Percentiles rank a stretch among this genome's conserved stretches.
Evolutionary conservation across 1,140 invertebrate genomes (phyloP).

Genomic region (Drosophila takahashii): DNA sequence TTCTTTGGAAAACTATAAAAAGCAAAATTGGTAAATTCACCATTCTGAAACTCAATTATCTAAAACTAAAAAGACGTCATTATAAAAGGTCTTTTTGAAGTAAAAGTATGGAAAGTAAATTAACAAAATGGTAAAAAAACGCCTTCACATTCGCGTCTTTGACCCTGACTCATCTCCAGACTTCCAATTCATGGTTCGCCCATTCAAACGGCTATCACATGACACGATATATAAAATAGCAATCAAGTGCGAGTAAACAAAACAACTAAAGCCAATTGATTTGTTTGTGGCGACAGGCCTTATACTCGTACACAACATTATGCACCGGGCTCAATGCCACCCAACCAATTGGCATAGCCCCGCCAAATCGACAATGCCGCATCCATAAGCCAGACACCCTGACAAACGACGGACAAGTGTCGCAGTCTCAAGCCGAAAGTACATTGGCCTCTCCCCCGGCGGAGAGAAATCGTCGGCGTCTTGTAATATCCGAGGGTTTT

Average conservation of each 20-base stretch:
- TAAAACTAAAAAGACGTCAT: too few species aligned
- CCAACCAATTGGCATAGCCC: slow-evolving; percentile 54
- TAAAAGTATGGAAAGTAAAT: not conserved
- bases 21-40: too few species aligned
- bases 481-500: slow-evolving; percentile 23
- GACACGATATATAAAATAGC: slow-evolving; percentile 37
- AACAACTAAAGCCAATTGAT: slow-evolving; percentile 61
- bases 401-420: slow-evolving; percentile 31
- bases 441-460: slow-evolving; percentile 54
- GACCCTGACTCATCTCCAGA: slow-evolving; percentile 29
- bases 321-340: slow-evolving; percentile 62
- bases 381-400: slow-evolving; percentile 8
- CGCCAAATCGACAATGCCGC: slow-evolving; percentile 20
- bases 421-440: slow-evolving; percentile 15
- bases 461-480: slow-evolving; percentile 70
- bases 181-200: not conserved
- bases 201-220: slow-evolving; percentile 42
- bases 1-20: too few species aligned
- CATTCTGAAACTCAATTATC: too few species aligned
- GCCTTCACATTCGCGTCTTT: slow-evolving; percentile 1
- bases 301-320: slow-evolving; percentile 55
- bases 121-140: too few species aligned
- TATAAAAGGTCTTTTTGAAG: too few species aligned
- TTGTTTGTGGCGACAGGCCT: slow-evolving; percentile 52
- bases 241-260: slow-evolving; percentile 40